These are phyloP conservation scores for Aleiodes sp. DNA, from an alignment of 1,140 invertebrate genomes.

Conservation along the genomic window DNA sequence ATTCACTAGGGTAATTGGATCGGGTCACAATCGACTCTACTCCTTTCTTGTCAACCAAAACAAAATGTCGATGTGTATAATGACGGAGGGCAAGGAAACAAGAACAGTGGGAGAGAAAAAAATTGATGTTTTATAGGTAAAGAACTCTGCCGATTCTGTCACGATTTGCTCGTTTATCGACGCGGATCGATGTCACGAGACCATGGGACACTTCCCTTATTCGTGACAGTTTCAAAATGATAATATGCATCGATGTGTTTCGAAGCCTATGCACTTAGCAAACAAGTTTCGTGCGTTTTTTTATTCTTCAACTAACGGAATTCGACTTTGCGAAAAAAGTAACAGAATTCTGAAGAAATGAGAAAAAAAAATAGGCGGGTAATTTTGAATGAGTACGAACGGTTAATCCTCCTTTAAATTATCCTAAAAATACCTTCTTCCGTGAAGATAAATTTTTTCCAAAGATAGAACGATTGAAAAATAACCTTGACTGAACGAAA, in stretches of 20 bases:
- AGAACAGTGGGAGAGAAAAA: constrained; percentile 20
- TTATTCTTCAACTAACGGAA: not conserved
- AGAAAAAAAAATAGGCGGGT: not conserved
- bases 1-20: constrained; percentile 35
- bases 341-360: not conserved
- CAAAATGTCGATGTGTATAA: constrained; percentile 9
- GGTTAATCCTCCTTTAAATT: too few species aligned
- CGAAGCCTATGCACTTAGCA: not conserved
- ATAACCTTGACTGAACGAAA: too few species aligned
- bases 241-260: not conserved
- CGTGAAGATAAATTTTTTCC: too few species aligned
- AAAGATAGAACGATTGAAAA: too few species aligned
- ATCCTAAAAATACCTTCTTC: too few species aligned
- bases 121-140: not conserved
- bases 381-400: not conserved
- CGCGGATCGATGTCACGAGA: constrained; percentile 17
- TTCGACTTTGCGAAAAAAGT: not conserved
- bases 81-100: not conserved
- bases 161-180: constrained; percentile 25
- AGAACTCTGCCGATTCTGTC: constrained; percentile 11
- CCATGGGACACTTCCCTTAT: constrained; percentile 4
- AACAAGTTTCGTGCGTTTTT: not conserved
- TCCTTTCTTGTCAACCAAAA: not conserved
- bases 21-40: constrained; percentile 21
- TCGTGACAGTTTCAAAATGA: constrained; percentile 17